Evolutionary conservation across 1,140 invertebrate genomes (phyloP), one percentile per base, ranked within the genome.

Genomic region (Lordiphosa clarofinis): DNA sequence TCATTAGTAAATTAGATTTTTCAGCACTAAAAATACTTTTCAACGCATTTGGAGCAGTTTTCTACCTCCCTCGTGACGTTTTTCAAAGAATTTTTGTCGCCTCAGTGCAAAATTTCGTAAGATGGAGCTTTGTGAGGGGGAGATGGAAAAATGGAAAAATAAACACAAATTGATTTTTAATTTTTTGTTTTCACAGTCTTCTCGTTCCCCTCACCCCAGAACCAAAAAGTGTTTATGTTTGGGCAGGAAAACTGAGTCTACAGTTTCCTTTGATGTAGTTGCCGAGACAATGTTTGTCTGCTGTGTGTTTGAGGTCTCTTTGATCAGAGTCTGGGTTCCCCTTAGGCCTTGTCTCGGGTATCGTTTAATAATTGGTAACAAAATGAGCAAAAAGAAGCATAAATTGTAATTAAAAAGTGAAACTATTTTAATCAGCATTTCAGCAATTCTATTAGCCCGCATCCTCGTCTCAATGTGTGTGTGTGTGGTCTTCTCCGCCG

Each of bases 351-450:
- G 24, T 28, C 24, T 65, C 61, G 43, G 38, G 54, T 54, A 61
- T 62, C 58, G 58, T 76, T 56, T 60, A 78, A 79, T 79, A 79
- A 79, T 81, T 74, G 74, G 59, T 61, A 79, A 70, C 52, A 64
- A 68, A 63, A 68, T 10, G 73, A 31, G 9, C 55, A 39, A 19
- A 56, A 56, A 47, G 43, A 39, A 39, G 15, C 75, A 82, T 82
- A 82, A 84, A 82, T 82, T 46, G 73, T 84, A 84, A 82, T 82
- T 82, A 82, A 82, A 84, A 84, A 82, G 76, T 82, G 78, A 72
- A 84, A 82, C 78, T 82, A 82, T 82, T 82, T 82, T 76, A 82
- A 82, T 82, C 72, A 84, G 67, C 56, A 68, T 82, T 82, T 81
- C 76, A 82, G 76, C 76, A 84, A 76, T 82, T 84, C 76, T 73